phyloP scores from a whole-genome alignment of 2,113 vertebrate genomes.

The Brachypteracias leptosomus region DNA sequence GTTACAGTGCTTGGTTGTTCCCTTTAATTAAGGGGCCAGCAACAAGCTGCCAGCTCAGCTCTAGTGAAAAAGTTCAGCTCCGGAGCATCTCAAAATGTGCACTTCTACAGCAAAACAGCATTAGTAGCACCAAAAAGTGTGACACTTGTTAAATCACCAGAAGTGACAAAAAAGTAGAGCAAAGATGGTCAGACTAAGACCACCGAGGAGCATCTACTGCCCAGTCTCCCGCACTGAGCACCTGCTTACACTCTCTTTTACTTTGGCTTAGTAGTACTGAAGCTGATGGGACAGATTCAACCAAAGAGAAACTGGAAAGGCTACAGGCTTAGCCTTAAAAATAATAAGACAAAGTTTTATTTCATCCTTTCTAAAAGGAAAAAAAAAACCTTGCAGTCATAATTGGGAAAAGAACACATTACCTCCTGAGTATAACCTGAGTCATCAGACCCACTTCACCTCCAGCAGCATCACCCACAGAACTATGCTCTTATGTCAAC shows the following conservation, averaged over 20 bases:
- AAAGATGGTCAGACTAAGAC: not conserved
- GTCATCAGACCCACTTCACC: not conserved
- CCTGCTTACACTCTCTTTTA: not conserved
- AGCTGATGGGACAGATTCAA: not conserved
- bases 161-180: not conserved
- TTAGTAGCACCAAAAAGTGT: not conserved
- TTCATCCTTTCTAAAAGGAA: not conserved
- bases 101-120: not conserved
- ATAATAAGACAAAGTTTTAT: not conserved
- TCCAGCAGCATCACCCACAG: rapidly evolving
- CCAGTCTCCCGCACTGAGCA: not conserved
- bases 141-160: not conserved
- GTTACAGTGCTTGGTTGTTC: not conserved
- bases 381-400: not conserved
- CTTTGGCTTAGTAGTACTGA: not conserved
- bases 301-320: not conserved
- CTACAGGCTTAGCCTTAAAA: not conserved
- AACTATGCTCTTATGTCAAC: not conserved
- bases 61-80: not conserved
- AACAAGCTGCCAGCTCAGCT: not conserved
- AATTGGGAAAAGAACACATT: not conserved
- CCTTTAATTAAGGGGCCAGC: not conserved
- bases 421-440: not conserved
- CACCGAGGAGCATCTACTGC: not conserved
- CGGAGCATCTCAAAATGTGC: not conserved